Evolutionary conservation across 2,797 vertebrate species (phyloP).

Genomic region (Dicrostonyx torquatus): DNA sequence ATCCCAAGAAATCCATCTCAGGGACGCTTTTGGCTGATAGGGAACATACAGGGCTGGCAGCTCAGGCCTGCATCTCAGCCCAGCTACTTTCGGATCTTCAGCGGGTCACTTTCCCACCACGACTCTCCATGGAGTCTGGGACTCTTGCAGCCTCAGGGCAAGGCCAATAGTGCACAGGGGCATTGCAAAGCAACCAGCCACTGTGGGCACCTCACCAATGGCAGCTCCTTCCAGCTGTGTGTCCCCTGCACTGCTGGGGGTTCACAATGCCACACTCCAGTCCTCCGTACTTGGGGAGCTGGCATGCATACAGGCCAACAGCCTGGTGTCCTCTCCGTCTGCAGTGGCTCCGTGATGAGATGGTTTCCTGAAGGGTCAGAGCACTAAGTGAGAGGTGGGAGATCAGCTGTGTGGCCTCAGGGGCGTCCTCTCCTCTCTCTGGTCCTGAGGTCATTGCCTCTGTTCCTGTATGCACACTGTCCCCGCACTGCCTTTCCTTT

Average conservation of each 20-base stretch:
- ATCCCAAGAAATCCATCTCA: not conserved
- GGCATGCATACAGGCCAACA: too few species aligned
- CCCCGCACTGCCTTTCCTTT: not conserved
- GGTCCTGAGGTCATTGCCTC: not conserved
- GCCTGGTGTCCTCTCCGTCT: not conserved
- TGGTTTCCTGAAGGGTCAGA: not conserved
- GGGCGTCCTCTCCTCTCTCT: not conserved
- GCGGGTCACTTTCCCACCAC: not conserved
- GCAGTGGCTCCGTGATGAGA: not conserved
- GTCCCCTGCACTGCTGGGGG: not conserved
- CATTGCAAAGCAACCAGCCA: not conserved
- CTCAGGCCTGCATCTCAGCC: not conserved
- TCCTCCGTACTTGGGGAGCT: accelerated
- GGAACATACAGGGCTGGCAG: not conserved
- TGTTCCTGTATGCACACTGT: accelerated
- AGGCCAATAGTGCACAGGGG: not conserved
- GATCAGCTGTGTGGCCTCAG: not conserved
- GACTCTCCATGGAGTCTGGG: not conserved
- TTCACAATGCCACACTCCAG: not conserved
- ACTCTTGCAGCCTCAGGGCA: not conserved
- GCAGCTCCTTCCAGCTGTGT: not conserved
- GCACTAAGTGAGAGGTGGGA: not conserved
- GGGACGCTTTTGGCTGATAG: not conserved
- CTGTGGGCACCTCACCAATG: not conserved
- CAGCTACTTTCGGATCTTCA: not conserved